Base-by-base conservation (phyloP, 2,797 vertebrate species). In the Tadarida brasiliensis region DNA sequence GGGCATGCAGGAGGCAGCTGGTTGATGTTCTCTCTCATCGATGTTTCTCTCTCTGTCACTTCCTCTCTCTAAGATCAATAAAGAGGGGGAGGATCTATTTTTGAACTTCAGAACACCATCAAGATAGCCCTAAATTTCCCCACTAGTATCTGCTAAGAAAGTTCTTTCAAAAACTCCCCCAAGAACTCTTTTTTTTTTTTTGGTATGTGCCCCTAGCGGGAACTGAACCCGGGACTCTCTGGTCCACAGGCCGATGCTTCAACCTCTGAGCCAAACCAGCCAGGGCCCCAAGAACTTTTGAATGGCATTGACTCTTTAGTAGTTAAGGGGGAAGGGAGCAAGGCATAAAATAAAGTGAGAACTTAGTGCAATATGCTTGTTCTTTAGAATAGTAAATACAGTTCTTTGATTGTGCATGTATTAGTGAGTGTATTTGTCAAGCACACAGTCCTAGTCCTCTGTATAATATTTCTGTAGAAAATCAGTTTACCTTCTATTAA, bases 41-140 rank as follows among this genome's bases (percentile, higher is more conserved):
- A 44, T 44, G 39, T 44, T 44, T 44, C 39, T 44, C 5, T 44
- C 39, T 44, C 39, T 44, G 5, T 44, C 39, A 44, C 39, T 44
- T 44, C 39, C 39, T 44, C 39, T 44, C 39, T 44, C 39, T 44
- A 44, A 44, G 39, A 44, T 44, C 39, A 44, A 44, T 44, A 44
- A 44, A 44, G 39, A 7, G 39, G 39, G 39, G 39, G 39, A 44
- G 7, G 7, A 44, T 44, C 39, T 44, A 44, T 44, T 44, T 44
- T 92, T 92, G 12, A 81, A 76, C 54, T 94, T 95, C 39, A 88
- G 11, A 88, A 84, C 30, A 74, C 63, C 20, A 56, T 77, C 16
- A 63, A 17, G 12, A 93, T 91, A 84, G 39, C 44, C 57, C 51
- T 35, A 3, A 90, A 87, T 87, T 90, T 24, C 56, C 22, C 24